Percentiles rank a stretch among this genome's conserved stretches.
phyloP scores from a whole-genome alignment of 2,797 vertebrate species.

The Remorina albescens region DNA sequence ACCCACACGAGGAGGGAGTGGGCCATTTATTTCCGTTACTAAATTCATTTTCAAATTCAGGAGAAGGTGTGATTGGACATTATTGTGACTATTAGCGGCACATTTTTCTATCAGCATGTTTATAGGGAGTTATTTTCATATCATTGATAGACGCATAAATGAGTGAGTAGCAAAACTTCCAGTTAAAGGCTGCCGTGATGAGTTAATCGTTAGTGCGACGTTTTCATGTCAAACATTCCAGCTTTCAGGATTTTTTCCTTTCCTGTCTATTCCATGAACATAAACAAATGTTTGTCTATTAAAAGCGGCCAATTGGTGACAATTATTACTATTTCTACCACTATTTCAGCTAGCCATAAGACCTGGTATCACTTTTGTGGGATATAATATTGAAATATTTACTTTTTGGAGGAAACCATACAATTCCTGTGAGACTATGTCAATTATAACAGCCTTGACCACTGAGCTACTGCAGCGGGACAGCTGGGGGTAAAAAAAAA shows the following conservation, averaged over 20 bases:
- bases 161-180: background rate
- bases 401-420: slow-evolving; percentile 12
- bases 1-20: background rate
- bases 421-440: slow-evolving; percentile 14
- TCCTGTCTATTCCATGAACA: background rate
- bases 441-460: slow-evolving; percentile 24
- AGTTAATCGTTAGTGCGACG: background rate
- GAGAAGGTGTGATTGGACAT: background rate
- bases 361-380: background rate
- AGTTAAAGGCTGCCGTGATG: no score
- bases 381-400: background rate
- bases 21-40: background rate
- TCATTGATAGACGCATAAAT: background rate
- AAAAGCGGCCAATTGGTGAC: background rate
- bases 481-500: slow-evolving; percentile 25
- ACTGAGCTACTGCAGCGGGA: slow-evolving; percentile 22
- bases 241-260: background rate
- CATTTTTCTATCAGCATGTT: background rate
- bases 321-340: no score
- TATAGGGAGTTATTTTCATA: background rate
- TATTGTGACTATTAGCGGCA: background rate
- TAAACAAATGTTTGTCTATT: background rate
- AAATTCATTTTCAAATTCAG: background rate
- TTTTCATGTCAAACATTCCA: background rate
- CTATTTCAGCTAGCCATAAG: background rate